phyloP scores from a whole-genome alignment of 1,140 invertebrate genomes.

The Trachymyrmex septentrionalis region DNA sequence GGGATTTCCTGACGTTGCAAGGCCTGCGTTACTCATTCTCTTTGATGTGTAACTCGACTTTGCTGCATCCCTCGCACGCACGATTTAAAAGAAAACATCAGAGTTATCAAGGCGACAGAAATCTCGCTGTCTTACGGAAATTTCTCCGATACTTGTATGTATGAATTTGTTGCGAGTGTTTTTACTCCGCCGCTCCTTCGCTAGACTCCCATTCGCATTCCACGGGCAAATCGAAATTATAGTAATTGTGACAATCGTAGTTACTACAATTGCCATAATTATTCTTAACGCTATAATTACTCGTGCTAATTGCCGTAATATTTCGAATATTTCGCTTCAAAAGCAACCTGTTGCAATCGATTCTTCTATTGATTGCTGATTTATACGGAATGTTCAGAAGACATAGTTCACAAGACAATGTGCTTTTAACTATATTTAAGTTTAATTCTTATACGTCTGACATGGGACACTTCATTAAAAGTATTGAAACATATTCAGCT shows the following conservation, averaged over 20 bases:
- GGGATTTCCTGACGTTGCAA: conserved; percentile 38
- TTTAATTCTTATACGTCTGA: background rate
- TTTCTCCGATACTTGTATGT: background rate
- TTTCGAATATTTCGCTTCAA: background rate
- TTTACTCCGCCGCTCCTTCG: background rate
- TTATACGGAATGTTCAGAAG: background rate
- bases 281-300: conserved; percentile 9
- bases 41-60: conserved; percentile 40
- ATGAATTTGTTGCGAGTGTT: background rate
- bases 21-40: conserved; percentile 49
- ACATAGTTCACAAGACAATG: background rate
- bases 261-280: conserved; percentile 35
- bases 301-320: background rate
- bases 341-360: conserved; percentile 11
- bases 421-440: background rate
- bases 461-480: background rate
- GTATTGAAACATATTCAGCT: too few species aligned
- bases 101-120: background rate
- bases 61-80: background rate
- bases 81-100: conserved; percentile 14
- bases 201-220: background rate
- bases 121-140: background rate
- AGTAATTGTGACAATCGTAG: conserved; percentile 12
- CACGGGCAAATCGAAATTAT: conserved; percentile 1
- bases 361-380: background rate